phyloP scores from a whole-genome alignment of 2,113 vertebrate species.

The Neodontobutis hainanensis region DNA sequence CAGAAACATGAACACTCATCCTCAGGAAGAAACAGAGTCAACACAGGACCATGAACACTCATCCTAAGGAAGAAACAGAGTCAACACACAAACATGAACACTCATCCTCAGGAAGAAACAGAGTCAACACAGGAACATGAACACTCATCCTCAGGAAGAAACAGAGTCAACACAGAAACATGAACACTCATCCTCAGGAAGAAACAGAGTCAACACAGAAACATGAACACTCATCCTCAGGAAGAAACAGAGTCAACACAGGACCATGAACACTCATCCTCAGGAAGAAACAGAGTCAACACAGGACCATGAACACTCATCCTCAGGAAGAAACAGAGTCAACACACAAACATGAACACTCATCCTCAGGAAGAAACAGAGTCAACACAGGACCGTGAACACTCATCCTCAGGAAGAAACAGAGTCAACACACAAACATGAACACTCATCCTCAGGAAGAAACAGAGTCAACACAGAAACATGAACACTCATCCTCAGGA shows the following conservation, averaged over 20 bases:
- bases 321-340: slow-evolving; percentile 22
- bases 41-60: slow-evolving; percentile 54
- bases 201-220: neutral
- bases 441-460: slow-evolving; percentile 62
- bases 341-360: slow-evolving; percentile 42
- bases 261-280: slow-evolving; percentile 74
- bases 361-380: slow-evolving; percentile 50
- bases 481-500: slow-evolving; percentile 65
- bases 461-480: neutral
- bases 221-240: slow-evolving; percentile 69
- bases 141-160: slow-evolving; percentile 60
- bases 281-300: slow-evolving; percentile 1
- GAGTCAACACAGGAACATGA: neutral
- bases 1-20: slow-evolving; percentile 69
- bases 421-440: neutral
- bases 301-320: slow-evolving; percentile 68
- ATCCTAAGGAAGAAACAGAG: slow-evolving; percentile 44
- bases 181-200: slow-evolving; percentile 64
- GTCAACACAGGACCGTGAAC: neutral
- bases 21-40: slow-evolving; percentile 21
- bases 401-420: slow-evolving; percentile 59
- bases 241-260: neutral
- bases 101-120: slow-evolving; percentile 59
- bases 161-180: neutral
- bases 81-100: neutral